Evolutionary conservation across 2,888 invertebrate species (phyloP).

Genomic region (Agonum fuliginosum): DNA sequence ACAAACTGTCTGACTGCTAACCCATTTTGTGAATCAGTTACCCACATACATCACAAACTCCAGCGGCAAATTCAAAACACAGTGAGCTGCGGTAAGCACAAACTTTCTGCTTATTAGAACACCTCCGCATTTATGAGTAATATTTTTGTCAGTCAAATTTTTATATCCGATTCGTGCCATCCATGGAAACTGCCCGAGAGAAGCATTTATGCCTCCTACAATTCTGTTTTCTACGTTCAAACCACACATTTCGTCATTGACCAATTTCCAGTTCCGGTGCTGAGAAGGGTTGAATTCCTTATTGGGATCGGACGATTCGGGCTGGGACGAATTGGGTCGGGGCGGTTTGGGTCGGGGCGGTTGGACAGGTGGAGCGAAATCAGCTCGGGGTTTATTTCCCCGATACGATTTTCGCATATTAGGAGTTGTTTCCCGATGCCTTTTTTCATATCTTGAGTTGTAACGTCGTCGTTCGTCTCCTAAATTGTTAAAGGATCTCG

Average conservation of each 20-base stretch:
- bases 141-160: constrained; percentile 64
- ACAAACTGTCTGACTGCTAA: too few relatives aligned
- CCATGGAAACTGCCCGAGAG: constrained; percentile 80
- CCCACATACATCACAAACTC: background rate
- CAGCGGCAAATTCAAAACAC: constrained; percentile 65
- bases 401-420: too few relatives aligned
- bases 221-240: constrained; percentile 74
- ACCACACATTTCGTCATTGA: constrained; percentile 27
- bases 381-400: too few relatives aligned
- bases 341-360: too few relatives aligned
- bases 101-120: constrained; percentile 70
- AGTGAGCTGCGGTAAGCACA: constrained; percentile 73
- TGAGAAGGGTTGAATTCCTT: background rate
- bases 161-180: constrained; percentile 76
- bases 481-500: too few relatives aligned
- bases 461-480: too few relatives aligned
- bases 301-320: too few relatives aligned
- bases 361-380: too few relatives aligned
- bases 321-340: too few relatives aligned
- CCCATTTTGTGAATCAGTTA: background rate
- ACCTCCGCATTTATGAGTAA: constrained; percentile 70
- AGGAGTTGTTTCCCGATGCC: too few relatives aligned
- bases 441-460: too few relatives aligned
- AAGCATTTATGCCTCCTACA: constrained; percentile 78
- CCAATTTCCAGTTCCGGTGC: constrained; percentile 36